Evolutionary conservation across 1,140 invertebrate genomes (phyloP).

Genomic region (Drosophila repletoides): DNA sequence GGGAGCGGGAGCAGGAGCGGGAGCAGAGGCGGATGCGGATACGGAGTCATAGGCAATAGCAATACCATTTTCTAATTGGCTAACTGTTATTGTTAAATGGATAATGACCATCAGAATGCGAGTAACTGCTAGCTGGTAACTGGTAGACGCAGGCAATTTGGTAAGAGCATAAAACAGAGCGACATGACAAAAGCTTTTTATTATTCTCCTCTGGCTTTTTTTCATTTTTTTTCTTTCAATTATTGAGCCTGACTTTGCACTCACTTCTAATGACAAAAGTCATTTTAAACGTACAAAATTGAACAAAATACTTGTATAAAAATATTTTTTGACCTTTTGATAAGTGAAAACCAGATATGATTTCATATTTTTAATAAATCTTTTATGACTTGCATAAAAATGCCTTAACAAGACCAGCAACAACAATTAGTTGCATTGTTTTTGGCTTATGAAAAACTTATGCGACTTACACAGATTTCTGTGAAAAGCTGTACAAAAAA

Average conservation of each 20-base stretch:
- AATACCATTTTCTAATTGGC: slow-evolving; percentile 66
- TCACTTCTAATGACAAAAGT: slow-evolving; percentile 31
- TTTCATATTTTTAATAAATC: slow-evolving; percentile 24
- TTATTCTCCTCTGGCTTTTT: not conserved
- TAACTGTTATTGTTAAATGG: slow-evolving; percentile 76
- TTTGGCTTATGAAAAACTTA: not conserved
- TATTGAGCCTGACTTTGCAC: slow-evolving; percentile 27
- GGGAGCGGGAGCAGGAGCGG: not conserved
- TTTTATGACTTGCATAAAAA: slow-evolving; percentile 14
- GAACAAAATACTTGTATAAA: not conserved
- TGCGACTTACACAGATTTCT: not conserved
- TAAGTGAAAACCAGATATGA: not conserved
- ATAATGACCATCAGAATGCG: slow-evolving; percentile 30
- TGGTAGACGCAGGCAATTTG: slow-evolving; percentile 33
- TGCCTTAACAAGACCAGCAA: slow-evolving; percentile 1
- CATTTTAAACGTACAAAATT: slow-evolving; percentile 29
- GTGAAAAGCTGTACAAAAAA: not conserved
- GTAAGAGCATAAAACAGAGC: slow-evolving; percentile 14
- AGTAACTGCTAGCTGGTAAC: no score
- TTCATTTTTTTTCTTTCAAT: slow-evolving; percentile 7
- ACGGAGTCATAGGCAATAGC: slow-evolving; percentile 15
- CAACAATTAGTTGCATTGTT: slow-evolving; percentile 3
- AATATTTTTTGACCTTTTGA: not conserved
- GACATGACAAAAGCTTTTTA: slow-evolving; percentile 30
- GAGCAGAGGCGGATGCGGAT: not conserved